These are phyloP conservation scores for Tetheella fluctuosa DNA, from an alignment of 2,888 invertebrate species.

Conservation along the genomic window DNA sequence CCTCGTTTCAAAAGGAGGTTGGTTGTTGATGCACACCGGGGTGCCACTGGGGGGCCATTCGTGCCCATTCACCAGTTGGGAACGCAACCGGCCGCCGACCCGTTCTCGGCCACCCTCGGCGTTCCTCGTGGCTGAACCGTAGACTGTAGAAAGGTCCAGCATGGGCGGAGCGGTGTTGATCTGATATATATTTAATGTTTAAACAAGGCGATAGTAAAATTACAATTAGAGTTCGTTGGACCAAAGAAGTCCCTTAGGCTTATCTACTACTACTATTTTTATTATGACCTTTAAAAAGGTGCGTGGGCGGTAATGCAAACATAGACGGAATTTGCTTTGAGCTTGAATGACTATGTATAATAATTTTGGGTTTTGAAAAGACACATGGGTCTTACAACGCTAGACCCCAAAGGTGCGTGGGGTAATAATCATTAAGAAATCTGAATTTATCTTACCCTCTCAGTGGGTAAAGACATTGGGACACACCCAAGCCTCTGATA, in stretches of 20 bases:
- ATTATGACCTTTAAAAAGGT: too few relatives aligned
- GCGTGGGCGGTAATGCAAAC: too few relatives aligned
- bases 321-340: too few relatives aligned
- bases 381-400: too few relatives aligned
- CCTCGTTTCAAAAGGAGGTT: background rate
- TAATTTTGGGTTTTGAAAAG: too few relatives aligned
- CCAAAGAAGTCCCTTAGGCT: too few relatives aligned
- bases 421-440: too few relatives aligned
- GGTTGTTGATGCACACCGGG: background rate
- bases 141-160: background rate
- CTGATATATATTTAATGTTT: background rate
- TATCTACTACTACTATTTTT: too few relatives aligned
- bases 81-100: background rate
- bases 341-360: too few relatives aligned
- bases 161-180: slow-evolving; percentile 8
- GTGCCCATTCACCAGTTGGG: background rate
- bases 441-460: slow-evolving; percentile 40
- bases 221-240: too few relatives aligned
- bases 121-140: background rate
- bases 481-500: slow-evolving; percentile 54
- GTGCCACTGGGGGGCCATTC: background rate
- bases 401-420: too few relatives aligned
- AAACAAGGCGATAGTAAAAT: too few relatives aligned
- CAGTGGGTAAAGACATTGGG: slow-evolving; percentile 35
- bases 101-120: background rate